phyloP scores from a whole-genome alignment of 1,140 invertebrate genomes.

The Formica selysi region DNA sequence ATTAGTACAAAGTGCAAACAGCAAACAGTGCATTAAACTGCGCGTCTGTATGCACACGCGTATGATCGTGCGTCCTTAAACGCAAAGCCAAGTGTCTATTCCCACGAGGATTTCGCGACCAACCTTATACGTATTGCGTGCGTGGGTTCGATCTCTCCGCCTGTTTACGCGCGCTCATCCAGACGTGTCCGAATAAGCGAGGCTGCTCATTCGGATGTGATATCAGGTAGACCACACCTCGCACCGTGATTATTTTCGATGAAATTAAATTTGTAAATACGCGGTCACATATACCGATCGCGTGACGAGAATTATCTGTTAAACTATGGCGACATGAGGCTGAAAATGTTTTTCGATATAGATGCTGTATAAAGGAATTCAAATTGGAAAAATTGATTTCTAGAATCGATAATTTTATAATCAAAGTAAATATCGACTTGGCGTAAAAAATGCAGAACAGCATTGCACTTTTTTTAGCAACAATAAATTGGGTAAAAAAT shows the following conservation, averaged over 20 bases:
- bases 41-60: conserved; percentile 42
- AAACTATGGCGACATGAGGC: background rate
- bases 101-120: conserved; percentile 83
- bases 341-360: background rate
- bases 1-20: conserved; percentile 86
- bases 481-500: background rate
- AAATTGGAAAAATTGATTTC: conserved; percentile 1
- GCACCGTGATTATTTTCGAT: conserved; percentile 13
- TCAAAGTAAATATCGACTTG: background rate
- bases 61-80: conserved; percentile 76
- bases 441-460: background rate
- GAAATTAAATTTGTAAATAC: conserved; percentile 56
- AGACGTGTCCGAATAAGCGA: background rate
- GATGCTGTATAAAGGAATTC: background rate
- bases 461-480: background rate
- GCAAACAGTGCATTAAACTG: conserved; percentile 85
- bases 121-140: conserved; percentile 55
- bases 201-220: conserved; percentile 23
- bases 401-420: background rate
- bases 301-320: background rate
- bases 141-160: conserved; percentile 29
- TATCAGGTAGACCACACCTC: conserved; percentile 10
- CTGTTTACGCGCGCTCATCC: conserved; percentile 35
- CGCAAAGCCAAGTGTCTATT: conserved; percentile 84
- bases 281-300: conserved; percentile 6